phyloP scores from a whole-genome alignment of 1,140 invertebrate genomes.

The Vanessa atalanta region DNA sequence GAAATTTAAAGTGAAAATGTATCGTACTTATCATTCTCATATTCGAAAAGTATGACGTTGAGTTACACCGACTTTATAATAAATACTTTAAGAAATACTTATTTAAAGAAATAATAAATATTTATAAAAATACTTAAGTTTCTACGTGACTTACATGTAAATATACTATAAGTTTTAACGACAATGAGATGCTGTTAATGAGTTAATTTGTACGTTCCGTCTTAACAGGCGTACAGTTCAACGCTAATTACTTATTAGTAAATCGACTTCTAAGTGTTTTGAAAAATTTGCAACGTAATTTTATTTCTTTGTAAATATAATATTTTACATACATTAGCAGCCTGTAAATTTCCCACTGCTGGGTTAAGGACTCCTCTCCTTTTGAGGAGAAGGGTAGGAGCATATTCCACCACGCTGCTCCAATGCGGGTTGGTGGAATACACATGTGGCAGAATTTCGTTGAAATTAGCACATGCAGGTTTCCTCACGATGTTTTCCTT shows the following conservation, averaged over 20 bases:
- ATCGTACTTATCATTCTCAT: too few relatives aligned
- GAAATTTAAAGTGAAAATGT: too few relatives aligned
- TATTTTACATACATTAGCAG: too few relatives aligned
- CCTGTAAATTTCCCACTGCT: too few relatives aligned
- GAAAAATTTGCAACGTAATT: neutral
- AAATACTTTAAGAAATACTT: neutral
- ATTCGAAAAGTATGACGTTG: too few relatives aligned
- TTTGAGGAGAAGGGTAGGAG: too few relatives aligned
- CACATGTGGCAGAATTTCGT: too few relatives aligned
- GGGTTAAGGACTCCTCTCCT: too few relatives aligned
- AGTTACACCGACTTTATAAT: neutral
- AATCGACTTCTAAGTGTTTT: slow-evolving; percentile 12
- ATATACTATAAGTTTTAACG: neutral
- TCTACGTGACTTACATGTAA: slow-evolving; percentile 17
- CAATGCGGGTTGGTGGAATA: too few relatives aligned
- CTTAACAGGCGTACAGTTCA: slow-evolving; percentile 12
- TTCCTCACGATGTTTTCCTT: too few relatives aligned
- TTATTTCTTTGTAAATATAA: neutral
- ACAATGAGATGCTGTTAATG: slow-evolving; percentile 25
- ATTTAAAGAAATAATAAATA: neutral
- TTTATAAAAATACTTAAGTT: neutral
- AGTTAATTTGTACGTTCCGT: slow-evolving; percentile 13
- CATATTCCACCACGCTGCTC: too few relatives aligned
- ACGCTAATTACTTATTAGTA: slow-evolving; percentile 12
- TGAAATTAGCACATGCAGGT: too few relatives aligned